Evolutionary conservation across 2,888 invertebrate genomes (phyloP), one percentile per base, ranked within the genome.

Genomic region (Cephus spinipes): DNA sequence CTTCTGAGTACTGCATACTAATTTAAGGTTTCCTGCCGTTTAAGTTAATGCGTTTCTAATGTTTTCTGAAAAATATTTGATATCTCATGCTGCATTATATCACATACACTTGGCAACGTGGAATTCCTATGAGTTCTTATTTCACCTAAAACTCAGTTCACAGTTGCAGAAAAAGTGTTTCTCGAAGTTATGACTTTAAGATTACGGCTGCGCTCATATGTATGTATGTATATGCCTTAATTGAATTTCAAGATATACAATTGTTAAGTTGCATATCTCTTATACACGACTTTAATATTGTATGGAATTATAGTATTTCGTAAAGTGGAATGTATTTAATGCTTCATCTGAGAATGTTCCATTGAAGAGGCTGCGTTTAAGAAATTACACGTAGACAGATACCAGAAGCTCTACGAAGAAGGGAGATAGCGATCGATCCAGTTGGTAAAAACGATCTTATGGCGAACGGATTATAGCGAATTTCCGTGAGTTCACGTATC

Each of bases 391-490:
- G 12, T 6, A 76, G 71, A 71, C 75, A 34, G 40, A 2, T 55
- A 55, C 23, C 55, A 55, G 9, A 9, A 23, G 55, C 2, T 55
- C 23, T 9, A 55, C 55, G 23, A 55, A 9, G 9, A 55, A 55
- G 23, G 23, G 2, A 55, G 55, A 55, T 23, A 55, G 2, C 55
- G 55, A 55, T 23, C 23, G 15, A 23, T 55, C 23, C 23, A 55
- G 55, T 55, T 55, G 55, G 15, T 55, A 55, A 55, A 55, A 55
- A 23, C 23, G 55, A 55, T 55, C 23, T 33, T 71, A 74, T 15
- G 36, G 69, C 12, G n/a, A 77, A 33, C 76, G 77, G 84, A 79
- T 78, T 79, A 69, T 77, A 80, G 80, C 31, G 76, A 73, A 68
- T 69, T 76, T 33, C 75, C 76, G 74, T 73, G 80, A 81, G 77